These are phyloP conservation scores for Agriopis leucophaearia DNA, from an alignment of 2,888 invertebrate genomes.

Conservation along the genomic window DNA sequence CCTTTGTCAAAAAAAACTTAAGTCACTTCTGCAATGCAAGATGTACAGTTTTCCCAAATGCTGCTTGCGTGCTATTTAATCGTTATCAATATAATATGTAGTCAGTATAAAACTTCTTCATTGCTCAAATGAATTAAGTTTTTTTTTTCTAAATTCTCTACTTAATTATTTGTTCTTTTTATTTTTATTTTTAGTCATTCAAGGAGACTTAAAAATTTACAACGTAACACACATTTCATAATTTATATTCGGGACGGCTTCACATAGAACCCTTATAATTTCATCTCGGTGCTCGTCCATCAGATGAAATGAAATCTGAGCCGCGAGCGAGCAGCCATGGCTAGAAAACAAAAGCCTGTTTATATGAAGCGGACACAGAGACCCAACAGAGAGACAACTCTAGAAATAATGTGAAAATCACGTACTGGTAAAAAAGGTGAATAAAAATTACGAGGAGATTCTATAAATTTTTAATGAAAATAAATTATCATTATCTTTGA, in stretches of 20 bases:
- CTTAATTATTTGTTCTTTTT: neutral
- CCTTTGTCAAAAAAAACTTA: too few species aligned
- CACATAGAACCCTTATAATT: conserved; percentile 31
- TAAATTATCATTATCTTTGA: too few species aligned
- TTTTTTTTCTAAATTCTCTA: neutral
- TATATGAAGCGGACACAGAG: conserved; percentile 6
- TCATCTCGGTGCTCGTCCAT: conserved; percentile 23
- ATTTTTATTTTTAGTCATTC: conserved; percentile 1
- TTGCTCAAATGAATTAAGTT: neutral
- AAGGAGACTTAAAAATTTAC: conserved; percentile 12
- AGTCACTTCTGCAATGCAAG: too few species aligned
- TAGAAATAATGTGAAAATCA: neutral
- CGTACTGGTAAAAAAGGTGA: too few species aligned
- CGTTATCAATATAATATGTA: too few species aligned
- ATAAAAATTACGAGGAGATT: too few species aligned
- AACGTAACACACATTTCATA: conserved; percentile 17
- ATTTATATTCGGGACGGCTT: conserved; percentile 27
- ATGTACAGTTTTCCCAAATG: too few species aligned
- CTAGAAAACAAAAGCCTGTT: conserved; percentile 22
- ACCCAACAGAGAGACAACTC: neutral
- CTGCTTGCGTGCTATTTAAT: too few species aligned
- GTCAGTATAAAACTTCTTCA: too few species aligned
- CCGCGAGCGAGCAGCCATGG: conserved; percentile 7
- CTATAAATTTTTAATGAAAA: too few species aligned
- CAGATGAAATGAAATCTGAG: conserved; percentile 29